These are phyloP conservation scores for Tokudaia muenninki DNA, from an alignment of 2,797 vertebrate species.

Conservation along the genomic window DNA sequence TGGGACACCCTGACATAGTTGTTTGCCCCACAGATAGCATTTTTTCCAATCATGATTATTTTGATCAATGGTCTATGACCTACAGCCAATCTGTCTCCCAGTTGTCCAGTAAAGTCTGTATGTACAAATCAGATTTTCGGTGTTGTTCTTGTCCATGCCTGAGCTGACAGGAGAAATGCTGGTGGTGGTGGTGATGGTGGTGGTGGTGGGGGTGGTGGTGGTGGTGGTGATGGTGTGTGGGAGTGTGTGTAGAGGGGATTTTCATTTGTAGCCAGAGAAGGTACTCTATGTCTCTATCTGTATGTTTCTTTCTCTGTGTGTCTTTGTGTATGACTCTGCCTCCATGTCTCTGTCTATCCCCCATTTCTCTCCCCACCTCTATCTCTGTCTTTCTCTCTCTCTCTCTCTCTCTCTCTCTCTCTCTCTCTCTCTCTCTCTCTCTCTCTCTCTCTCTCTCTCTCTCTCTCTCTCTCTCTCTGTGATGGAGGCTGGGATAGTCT, in stretches of 20 bases:
- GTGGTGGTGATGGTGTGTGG: not conserved
- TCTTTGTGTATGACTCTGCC: not conserved
- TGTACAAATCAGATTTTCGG: not conserved
- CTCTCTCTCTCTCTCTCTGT: too few relatives aligned
- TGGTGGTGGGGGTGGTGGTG: too few relatives aligned
- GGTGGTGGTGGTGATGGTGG: too few relatives aligned
- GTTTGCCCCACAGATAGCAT: not conserved
- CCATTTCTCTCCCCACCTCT: too few relatives aligned
- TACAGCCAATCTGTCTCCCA: accelerated
- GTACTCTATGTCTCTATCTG: not conserved
- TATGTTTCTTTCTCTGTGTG: not conserved
- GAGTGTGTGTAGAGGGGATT: not conserved
- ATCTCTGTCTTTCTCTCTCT: too few relatives aligned
- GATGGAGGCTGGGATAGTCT: not conserved
- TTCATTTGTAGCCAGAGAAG: not conserved
- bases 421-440: too few relatives aligned
- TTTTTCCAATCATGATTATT: not conserved
- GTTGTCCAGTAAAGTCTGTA: not conserved
- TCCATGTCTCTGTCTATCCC: not conserved
- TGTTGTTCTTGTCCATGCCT: not conserved
- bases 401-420: too few relatives aligned
- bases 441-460: too few relatives aligned
- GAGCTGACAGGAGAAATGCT: not conserved
- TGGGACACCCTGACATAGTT: not conserved
- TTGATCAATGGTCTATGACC: not conserved